These are phyloP conservation scores for Thera obeliscata DNA, from an alignment of 2,888 invertebrate genomes.

Conservation along the genomic window DNA sequence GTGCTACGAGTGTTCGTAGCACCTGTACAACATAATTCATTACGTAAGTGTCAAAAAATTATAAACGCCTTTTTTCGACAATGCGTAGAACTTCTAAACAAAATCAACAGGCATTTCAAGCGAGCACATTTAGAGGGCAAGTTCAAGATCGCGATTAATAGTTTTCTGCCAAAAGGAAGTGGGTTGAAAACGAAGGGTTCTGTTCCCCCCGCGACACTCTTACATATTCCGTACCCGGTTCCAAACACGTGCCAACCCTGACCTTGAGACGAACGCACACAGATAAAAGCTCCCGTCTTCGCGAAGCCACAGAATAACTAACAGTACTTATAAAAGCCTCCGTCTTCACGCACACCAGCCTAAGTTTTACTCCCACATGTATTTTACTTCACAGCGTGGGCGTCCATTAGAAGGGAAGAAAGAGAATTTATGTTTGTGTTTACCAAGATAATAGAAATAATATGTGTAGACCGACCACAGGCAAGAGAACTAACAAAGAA, in stretches of 20 bases:
- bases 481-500: too few species aligned
- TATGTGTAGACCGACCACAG: too few species aligned
- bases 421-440: neutral
- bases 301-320: conserved; percentile 27
- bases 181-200: conserved; percentile 35
- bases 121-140: conserved; percentile 19
- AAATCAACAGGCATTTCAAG: conserved; percentile 10
- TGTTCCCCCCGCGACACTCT: conserved; percentile 21
- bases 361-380: conserved; percentile 6
- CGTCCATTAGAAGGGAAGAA: conserved; percentile 1
- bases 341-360: conserved; percentile 36
- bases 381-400: neutral
- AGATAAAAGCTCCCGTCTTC: conserved; percentile 35
- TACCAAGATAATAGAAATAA: neutral
- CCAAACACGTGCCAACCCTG: conserved; percentile 66
- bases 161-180: conserved; percentile 30
- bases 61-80: neutral
- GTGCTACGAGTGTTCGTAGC: conserved; percentile 9
- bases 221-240: conserved; percentile 17
- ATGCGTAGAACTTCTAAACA: neutral
- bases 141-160: conserved; percentile 35
- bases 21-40: neutral
- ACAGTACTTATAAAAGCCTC: neutral
- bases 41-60: neutral
- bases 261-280: conserved; percentile 65